Evolutionary conservation across 1,140 invertebrate species (phyloP), one percentile per base, ranked within the genome.

Genomic region (Subanguina moxae): DNA sequence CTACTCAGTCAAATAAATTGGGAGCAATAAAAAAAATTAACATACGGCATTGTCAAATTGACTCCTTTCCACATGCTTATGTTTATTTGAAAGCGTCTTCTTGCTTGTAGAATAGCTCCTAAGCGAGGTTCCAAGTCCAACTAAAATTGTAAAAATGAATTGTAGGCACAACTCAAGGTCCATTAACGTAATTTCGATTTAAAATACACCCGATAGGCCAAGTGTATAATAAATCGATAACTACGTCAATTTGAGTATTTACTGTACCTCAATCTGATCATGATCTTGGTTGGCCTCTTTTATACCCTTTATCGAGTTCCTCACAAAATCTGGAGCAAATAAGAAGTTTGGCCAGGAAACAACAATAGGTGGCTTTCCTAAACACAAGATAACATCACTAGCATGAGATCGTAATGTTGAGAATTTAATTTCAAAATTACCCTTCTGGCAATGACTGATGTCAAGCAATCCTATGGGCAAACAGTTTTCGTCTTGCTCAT

Each of bases 301-400:
- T 11, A 82, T 64, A n/a, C 61, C 73, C 15, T 77, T 62, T 48
- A 68, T 66, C 21, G 82, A 63, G 17, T 72, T 56, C 21, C 75
- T 68, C 9, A 73, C 75, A 64, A 72, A 69, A n/a, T 74, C 58
- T 23, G 78, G 70, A 19, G 69, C 69, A 56, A 75, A 72, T 38
- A 77, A 71, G 61, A 82, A 82, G 45, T 83, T 82, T 11, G 82
- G 80, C 42, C 65, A 42, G 61, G 82, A 83, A 19, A 81, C 42
- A 38, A 83, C 57, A 45, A 82, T 61, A 27, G 82, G 81, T 42
- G 76, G 75, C 71, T 76, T 73, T 15, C 75, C 75, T 76, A 30
- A 17, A 73, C 3, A 5, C 27, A n/a, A 21, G 38, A 25, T 7
- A 7, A n/a, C 19, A 21, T 61, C 3, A 56, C 17, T 25, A 58